These are phyloP conservation scores for Palythoa heliodiscus DNA, from an alignment of 92 coral and sea anemone species.

Conservation along the genomic window DNA sequence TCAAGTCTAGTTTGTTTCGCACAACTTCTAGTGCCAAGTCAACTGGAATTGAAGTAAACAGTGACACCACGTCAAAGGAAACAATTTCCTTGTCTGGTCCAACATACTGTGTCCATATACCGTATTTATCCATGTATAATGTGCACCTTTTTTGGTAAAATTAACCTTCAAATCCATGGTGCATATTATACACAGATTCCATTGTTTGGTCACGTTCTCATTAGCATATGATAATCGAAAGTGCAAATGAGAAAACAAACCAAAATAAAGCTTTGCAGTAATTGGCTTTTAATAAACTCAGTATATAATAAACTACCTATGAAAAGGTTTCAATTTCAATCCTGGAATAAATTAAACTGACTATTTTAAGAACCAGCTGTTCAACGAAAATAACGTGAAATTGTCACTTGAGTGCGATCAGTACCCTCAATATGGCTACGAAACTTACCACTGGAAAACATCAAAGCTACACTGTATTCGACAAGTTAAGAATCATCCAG, in stretches of 20 bases:
- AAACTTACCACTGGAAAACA: slow-evolving; percentile 29
- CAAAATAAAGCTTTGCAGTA: slow-evolving; percentile 23
- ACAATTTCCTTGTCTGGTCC: slow-evolving; percentile 10
- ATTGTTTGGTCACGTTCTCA: slow-evolving; percentile 29
- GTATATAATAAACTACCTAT: slow-evolving; percentile 33
- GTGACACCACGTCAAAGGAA: background rate
- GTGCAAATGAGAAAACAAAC: background rate
- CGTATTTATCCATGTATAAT: too few relatives aligned
- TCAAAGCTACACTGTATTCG: slow-evolving; percentile 45
- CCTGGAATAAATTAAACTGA: slow-evolving; percentile 27
- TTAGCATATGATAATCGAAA: background rate
- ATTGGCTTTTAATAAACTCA: slow-evolving; percentile 21
- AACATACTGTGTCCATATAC: too few relatives aligned
- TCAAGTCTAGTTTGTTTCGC: too few relatives aligned
- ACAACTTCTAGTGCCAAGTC: slow-evolving; percentile 10
- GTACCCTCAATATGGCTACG: slow-evolving; percentile 7
- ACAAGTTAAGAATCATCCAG: slow-evolving; percentile 37
- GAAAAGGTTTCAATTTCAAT: slow-evolving; percentile 22
- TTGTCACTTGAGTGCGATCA: background rate
- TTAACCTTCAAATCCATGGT: slow-evolving; percentile 19
- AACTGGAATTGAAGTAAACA: background rate
- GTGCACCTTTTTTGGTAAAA: background rate
- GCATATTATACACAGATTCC: slow-evolving; percentile 23
- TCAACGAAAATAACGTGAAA: background rate
- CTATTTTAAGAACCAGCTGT: slow-evolving; percentile 17